These are phyloP conservation scores for Eupithecia inturbata DNA, from an alignment of 2,888 invertebrate species.

Conservation along the genomic window DNA sequence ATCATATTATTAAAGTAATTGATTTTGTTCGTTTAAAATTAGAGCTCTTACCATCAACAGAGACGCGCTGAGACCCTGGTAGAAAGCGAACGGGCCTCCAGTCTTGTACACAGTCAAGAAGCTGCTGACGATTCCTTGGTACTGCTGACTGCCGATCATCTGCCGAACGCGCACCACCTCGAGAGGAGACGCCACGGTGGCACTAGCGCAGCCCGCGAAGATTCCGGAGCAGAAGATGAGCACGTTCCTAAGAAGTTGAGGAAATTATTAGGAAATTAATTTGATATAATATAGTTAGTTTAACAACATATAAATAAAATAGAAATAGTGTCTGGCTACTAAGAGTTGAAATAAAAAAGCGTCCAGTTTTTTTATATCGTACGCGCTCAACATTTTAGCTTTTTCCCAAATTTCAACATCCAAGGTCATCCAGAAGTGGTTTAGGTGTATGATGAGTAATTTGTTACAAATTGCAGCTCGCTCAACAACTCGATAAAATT, in stretches of 20 bases:
- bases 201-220: constrained; percentile 62
- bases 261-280: not conserved
- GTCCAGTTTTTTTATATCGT: no score
- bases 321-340: no score
- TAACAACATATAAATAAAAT: no score
- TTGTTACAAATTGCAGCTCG: no score
- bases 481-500: no score
- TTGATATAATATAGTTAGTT: not conserved
- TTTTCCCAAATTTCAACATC: no score
- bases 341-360: no score
- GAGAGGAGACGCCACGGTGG: constrained; percentile 62
- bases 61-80: constrained; percentile 69
- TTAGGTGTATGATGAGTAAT: no score
- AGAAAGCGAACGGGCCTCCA: constrained; percentile 70
- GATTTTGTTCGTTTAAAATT: no score
- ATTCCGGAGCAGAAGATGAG: constrained; percentile 62
- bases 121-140: constrained; percentile 62
- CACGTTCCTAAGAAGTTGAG: constrained; percentile 45
- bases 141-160: constrained; percentile 70
- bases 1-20: no score
- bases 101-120: constrained; percentile 62
- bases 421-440: no score
- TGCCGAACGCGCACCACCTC: constrained; percentile 75
- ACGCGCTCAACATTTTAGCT: no score
- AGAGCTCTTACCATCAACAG: constrained; percentile 60